Evolutionary conservation across 2,888 invertebrate species (phyloP), one percentile per base, ranked within the genome.

Genomic region (Stegana nigrithorax): DNA sequence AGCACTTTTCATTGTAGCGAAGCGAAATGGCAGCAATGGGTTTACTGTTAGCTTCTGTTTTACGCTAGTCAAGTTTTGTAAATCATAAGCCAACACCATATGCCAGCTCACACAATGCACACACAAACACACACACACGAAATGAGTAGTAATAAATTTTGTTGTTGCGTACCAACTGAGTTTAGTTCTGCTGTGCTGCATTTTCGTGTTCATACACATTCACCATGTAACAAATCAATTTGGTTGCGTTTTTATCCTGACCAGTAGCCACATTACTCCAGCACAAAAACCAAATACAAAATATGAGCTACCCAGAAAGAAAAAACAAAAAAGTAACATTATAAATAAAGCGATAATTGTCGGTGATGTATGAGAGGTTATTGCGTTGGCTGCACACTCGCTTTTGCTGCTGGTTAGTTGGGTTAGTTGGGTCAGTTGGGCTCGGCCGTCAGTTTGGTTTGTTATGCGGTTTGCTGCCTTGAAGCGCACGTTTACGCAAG

Each of bases 181-280:
- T 7, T 23, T 23, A 21, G 45, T 21, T 45, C 10, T n/a, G n/a
- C n/a, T n/a, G n/a, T n/a, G n/a, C n/a, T n/a, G n/a, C n/a, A n/a
- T n/a, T n/a, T n/a, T n/a, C n/a, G n/a, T n/a, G n/a, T n/a, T n/a
- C n/a, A n/a, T n/a, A n/a, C n/a, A n/a, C n/a, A n/a, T n/a, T n/a
- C n/a, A n/a, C n/a, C n/a, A n/a, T n/a, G n/a, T n/a, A 67, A 73
- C 74, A 71, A 80, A 80, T 78, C 76, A 78, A 73, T 80, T 77
- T 73, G 50, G 45, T 47, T 14, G 10, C 26, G 21, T 5, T 47
- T 32, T 32, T 19, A 14, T 29, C 17, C 39, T n/a, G 17, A 39
- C 39, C 39, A 39, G n/a, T 39, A n/a, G 17, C n/a, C 39, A n/a
- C 36, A 8, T 39, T 14, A 4, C 5, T 39, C 39, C 39, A 39